A percentile compares a stretch with the other conserved stretches of the same genome.
Conservation (phyloP, 2,113 vertebrate species). For the Narcine bancroftii region DNA sequence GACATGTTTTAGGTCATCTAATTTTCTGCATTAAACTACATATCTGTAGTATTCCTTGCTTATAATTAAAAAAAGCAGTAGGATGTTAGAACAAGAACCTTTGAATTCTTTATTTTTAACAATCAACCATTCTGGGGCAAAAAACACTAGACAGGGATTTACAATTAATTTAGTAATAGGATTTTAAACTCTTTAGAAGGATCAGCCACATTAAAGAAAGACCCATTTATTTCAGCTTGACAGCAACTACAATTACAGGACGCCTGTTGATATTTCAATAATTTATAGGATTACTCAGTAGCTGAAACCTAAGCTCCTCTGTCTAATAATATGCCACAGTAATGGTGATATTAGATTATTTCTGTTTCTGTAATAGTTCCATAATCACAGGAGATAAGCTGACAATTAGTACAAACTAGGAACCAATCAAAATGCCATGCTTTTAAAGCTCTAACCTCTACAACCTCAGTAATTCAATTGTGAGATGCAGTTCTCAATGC, state of each 20-base stretch:
- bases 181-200: conserved; percentile 75
- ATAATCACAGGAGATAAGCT: conserved; percentile 55
- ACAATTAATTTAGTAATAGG: conserved; percentile 74
- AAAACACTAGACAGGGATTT: conserved; percentile 61
- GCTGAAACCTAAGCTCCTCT: conserved; percentile 42
- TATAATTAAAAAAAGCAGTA: not conserved
- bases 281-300: conserved; percentile 54
- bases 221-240: conserved; percentile 66
- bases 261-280: conserved; percentile 52
- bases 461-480: conserved; percentile 46
- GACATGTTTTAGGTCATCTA: no score
- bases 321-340: conserved; percentile 43
- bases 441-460: conserved; percentile 44
- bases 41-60: not conserved
- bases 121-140: conserved; percentile 51
- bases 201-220: conserved; percentile 72
- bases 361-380: conserved; percentile 49
- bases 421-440: conserved; percentile 51
- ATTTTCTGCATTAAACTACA: not conserved
- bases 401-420: conserved; percentile 44
- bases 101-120: conserved; percentile 47
- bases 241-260: conserved; percentile 53
- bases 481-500: conserved; percentile 47
- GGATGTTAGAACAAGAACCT: conserved; percentile 18
- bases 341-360: conserved; percentile 53